Conservation (phyloP, 2,797 vertebrate genomes). For the Neosilurus mollespiculum region DNA sequence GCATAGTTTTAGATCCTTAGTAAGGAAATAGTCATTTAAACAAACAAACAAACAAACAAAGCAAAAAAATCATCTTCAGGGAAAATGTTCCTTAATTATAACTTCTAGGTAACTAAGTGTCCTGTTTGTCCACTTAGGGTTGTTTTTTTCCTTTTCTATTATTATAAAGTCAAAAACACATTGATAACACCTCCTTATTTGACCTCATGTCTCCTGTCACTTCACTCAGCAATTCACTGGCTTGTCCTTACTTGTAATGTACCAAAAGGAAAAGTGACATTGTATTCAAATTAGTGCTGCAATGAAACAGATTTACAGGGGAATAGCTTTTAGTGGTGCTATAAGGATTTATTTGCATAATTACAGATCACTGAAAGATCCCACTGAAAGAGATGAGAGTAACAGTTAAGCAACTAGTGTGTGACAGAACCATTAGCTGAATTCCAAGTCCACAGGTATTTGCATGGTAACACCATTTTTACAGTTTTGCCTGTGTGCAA, state of each 20-base stretch:
- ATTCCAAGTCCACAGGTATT: too few relatives aligned
- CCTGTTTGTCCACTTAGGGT: not conserved
- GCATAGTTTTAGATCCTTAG: not conserved
- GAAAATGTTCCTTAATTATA: not conserved
- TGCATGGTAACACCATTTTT: not conserved
- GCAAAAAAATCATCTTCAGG: too few relatives aligned
- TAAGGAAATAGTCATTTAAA: not conserved
- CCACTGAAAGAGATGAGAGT: too few relatives aligned
- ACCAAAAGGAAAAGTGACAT: not conserved
- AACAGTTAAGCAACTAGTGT: not conserved
- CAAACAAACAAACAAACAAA: too few relatives aligned
- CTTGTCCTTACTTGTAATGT: slow-evolving; percentile 8
- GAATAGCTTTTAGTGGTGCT: not conserved
- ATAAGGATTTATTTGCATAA: not conserved
- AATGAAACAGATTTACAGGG: not conserved
- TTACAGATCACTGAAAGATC: not conserved
- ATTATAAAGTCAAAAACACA: slow-evolving; percentile 11
- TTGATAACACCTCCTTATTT: slow-evolving; percentile 7
- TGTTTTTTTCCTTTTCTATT: not conserved
- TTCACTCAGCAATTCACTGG: not conserved
- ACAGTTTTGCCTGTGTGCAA: too few relatives aligned
- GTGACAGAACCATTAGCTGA: not conserved
- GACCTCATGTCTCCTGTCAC: slow-evolving; percentile 15
- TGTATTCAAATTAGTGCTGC: not conserved
- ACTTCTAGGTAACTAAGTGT: not conserved